Evolutionary conservation across 1,140 invertebrate species (phyloP).

Genomic region (Neomicropteryx cornuta): DNA sequence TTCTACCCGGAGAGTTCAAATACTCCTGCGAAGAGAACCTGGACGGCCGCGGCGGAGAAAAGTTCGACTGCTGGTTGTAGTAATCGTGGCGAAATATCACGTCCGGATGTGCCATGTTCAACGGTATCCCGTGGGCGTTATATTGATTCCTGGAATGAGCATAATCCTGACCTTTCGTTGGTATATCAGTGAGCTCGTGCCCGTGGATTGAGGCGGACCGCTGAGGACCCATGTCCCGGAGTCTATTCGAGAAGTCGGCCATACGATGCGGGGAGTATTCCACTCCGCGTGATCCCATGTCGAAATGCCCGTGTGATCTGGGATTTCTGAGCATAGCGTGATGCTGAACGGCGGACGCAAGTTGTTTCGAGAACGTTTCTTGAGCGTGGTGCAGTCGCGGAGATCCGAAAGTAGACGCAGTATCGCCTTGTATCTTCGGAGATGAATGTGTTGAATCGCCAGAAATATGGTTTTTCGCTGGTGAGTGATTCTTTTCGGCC

Average conservation of each 20-base stretch:
- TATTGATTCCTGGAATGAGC: slow-evolving; percentile 27
- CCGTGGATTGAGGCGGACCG: slow-evolving; percentile 36
- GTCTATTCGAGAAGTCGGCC: slow-evolving; percentile 30
- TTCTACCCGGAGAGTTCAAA: slow-evolving; percentile 29
- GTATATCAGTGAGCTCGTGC: slow-evolving; percentile 33
- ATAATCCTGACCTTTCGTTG: slow-evolving; percentile 29
- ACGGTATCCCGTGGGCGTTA: slow-evolving; percentile 24
- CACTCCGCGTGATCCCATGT: slow-evolving; percentile 34
- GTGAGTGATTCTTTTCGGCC: slow-evolving; percentile 14
- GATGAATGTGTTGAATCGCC: slow-evolving; percentile 7
- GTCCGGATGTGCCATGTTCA: slow-evolving; percentile 27
- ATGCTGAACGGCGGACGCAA: slow-evolving; percentile 13
- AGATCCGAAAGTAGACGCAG: too few relatives aligned
- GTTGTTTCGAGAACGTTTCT: too few relatives aligned
- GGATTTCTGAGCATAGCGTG: slow-evolving; percentile 14
- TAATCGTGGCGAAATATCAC: slow-evolving; percentile 37
- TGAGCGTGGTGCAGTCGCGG: slow-evolving; percentile 9
- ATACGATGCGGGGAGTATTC: slow-evolving; percentile 37
- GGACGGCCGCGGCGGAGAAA: slow-evolving; percentile 30
- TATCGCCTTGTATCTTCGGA: too few relatives aligned
- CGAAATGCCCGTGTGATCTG: slow-evolving; percentile 31
- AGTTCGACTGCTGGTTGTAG: slow-evolving; percentile 28
- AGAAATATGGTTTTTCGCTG: slow-evolving; percentile 7
- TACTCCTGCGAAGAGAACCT: slow-evolving; percentile 40
- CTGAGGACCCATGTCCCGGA: slow-evolving; percentile 29